phyloP scores from a whole-genome alignment of 2,888 invertebrate species.

The Watsonalla binaria region DNA sequence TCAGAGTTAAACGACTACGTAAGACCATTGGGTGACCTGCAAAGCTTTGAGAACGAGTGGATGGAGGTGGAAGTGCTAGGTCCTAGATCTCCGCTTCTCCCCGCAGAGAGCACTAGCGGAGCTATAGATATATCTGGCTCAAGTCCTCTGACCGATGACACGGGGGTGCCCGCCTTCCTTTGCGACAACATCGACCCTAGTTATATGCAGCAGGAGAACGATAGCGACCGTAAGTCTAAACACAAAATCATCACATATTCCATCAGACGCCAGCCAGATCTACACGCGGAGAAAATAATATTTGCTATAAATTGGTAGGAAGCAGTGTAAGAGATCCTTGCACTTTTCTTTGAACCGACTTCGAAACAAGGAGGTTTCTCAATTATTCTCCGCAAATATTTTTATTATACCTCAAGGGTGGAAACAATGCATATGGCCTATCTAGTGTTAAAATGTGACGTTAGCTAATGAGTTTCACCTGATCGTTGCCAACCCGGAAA shows the following conservation, averaged over 20 bases:
- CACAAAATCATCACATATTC: neutral
- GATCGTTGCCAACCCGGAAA: too few species aligned
- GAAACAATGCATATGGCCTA: too few species aligned
- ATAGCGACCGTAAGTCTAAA: conserved; percentile 64
- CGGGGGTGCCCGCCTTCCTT: conserved; percentile 78
- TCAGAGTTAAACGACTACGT: conserved; percentile 76
- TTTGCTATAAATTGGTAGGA: too few species aligned
- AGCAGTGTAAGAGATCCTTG: too few species aligned
- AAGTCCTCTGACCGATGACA: conserved; percentile 49
- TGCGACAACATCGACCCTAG: conserved; percentile 78
- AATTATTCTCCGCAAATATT: too few species aligned
- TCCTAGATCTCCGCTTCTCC: conserved; percentile 71
- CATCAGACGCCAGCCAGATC: too few species aligned
- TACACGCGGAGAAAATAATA: too few species aligned
- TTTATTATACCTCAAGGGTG: too few species aligned
- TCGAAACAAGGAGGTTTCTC: too few species aligned
- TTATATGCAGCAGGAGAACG: conserved; percentile 75
- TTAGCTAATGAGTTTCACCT: too few species aligned
- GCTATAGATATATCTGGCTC: conserved; percentile 58
- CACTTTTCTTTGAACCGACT: too few species aligned
- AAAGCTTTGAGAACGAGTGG: conserved; percentile 94
- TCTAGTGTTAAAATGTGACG: neutral
- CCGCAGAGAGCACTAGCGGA: conserved; percentile 35
- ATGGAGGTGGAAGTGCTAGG: conserved; percentile 90
- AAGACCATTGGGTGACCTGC: conserved; percentile 84